Percentiles rank a stretch among this genome's conserved stretches.
phyloP scores from a whole-genome alignment of 2,797 vertebrate genomes.

The Synaphobranchus kaupii region DNA sequence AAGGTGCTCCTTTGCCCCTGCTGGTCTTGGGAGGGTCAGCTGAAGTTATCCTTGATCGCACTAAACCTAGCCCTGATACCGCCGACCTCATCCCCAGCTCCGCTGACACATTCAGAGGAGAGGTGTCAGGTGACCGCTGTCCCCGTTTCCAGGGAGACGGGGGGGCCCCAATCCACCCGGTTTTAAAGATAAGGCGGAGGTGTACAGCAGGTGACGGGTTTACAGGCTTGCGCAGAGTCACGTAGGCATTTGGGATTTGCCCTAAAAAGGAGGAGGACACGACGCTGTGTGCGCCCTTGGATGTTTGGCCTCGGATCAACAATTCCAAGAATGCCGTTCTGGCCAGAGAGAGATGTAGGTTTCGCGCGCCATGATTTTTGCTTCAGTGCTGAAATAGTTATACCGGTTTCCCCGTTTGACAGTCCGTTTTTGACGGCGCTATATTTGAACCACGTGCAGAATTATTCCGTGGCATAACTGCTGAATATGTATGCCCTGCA shows the following conservation, averaged over 20 bases:
- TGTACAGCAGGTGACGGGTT: neutral
- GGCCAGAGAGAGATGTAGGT: neutral
- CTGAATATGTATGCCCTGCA: neutral
- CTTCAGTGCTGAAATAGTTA: neutral
- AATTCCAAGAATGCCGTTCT: neutral
- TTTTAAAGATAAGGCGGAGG: neutral
- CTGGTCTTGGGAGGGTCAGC: no score
- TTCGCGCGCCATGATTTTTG: neutral
- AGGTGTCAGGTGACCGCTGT: no score
- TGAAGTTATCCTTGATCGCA: no score
- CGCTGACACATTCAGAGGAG: no score
- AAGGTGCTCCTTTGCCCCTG: no score
- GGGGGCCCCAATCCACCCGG: conserved; percentile 32
- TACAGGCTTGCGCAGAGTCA: neutral
- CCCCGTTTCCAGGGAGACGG: neutral
- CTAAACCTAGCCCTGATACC: no score
- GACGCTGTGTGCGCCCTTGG: neutral
- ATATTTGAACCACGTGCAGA: no score
- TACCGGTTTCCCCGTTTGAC: no score
- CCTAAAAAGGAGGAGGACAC: neutral
- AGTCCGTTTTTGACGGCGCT: no score
- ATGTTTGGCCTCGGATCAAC: neutral
- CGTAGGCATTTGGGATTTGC: neutral
- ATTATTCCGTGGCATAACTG: neutral
- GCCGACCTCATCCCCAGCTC: no score